Percentiles rank a stretch among this genome's conserved stretches.
These are phyloP conservation scores for Tragulus kanchil DNA, from an alignment of 2,113 vertebrate species.

Conservation along the genomic window DNA sequence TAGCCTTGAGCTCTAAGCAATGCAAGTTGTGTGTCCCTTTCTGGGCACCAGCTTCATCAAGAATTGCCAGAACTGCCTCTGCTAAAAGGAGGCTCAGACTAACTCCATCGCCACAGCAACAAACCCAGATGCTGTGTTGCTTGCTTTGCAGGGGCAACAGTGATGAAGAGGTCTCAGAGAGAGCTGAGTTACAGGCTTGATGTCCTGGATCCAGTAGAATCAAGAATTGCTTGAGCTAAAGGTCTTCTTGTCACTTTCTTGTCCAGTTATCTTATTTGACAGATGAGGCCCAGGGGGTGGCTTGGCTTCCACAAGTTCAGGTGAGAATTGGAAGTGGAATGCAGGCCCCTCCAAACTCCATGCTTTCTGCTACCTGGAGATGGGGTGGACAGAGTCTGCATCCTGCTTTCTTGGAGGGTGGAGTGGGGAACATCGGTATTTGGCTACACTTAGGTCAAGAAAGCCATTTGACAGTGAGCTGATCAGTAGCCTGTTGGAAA, in stretches of 20 bases:
- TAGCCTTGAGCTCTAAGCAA: neutral
- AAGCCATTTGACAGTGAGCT: neutral
- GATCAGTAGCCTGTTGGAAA: neutral
- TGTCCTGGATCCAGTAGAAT: slow-evolving; percentile 21
- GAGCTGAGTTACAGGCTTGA: neutral
- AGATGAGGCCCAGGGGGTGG: neutral
- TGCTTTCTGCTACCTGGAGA: neutral
- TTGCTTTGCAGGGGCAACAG: neutral
- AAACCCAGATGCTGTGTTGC: slow-evolving; percentile 44
- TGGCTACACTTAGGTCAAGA: neutral
- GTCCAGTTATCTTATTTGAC: neutral
- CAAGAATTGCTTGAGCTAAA: neutral
- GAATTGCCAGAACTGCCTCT: slow-evolving; percentile 69
- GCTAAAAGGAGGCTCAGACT: slow-evolving; percentile 31
- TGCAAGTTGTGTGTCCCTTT: neutral
- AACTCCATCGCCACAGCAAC: slow-evolving; percentile 51
- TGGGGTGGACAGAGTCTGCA: accelerated
- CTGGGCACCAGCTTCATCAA: slow-evolving; percentile 30
- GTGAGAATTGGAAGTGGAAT: neutral
- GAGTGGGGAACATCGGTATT: neutral
- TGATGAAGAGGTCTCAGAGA: neutral
- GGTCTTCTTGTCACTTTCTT: neutral
- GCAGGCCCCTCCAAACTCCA: neutral
- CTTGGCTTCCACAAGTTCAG: neutral
- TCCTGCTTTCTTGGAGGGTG: neutral